phyloP scores from a whole-genome alignment of 2,113 vertebrate species.

The Platysternon megacephalum region DNA sequence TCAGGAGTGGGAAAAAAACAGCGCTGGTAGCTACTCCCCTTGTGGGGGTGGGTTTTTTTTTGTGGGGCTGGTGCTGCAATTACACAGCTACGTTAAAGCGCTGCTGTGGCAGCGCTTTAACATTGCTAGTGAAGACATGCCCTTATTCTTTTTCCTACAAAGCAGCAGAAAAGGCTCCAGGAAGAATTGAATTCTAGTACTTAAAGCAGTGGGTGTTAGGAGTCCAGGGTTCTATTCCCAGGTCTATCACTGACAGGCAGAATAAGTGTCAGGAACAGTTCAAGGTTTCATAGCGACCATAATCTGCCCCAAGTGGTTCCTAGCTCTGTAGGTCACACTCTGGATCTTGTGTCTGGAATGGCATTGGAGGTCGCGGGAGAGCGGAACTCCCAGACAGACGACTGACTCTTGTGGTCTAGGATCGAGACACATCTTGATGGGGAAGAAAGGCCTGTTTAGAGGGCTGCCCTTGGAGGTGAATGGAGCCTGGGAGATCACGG shows the following conservation, averaged over 20 bases:
- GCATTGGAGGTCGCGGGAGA: not conserved
- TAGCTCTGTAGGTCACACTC: not conserved
- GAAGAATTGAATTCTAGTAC: not conserved
- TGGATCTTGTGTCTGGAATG: not conserved
- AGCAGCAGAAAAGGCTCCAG: not conserved
- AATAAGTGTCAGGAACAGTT: not conserved
- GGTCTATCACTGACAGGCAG: not conserved
- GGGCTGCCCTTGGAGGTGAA: not conserved
- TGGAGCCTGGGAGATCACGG: not conserved
- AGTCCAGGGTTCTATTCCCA: not conserved
- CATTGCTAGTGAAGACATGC: too few relatives aligned
- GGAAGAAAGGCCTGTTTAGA: not conserved
- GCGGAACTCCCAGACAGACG: not conserved
- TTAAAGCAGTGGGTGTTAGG: not conserved
- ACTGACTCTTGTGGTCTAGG: not conserved
- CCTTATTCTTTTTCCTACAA: not conserved
- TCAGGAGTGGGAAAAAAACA: too few relatives aligned
- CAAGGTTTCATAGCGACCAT: not conserved
- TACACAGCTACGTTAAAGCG: too few relatives aligned
- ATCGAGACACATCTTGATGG: not conserved
- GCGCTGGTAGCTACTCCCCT: too few relatives aligned
- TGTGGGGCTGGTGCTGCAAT: too few relatives aligned
- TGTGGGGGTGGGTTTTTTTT: too few relatives aligned
- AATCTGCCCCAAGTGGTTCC: not conserved
- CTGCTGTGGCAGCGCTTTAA: too few relatives aligned